Evolutionary conservation across 2,113 vertebrate genomes (phyloP).

Genomic region (Melanerpes formicivorus): DNA sequence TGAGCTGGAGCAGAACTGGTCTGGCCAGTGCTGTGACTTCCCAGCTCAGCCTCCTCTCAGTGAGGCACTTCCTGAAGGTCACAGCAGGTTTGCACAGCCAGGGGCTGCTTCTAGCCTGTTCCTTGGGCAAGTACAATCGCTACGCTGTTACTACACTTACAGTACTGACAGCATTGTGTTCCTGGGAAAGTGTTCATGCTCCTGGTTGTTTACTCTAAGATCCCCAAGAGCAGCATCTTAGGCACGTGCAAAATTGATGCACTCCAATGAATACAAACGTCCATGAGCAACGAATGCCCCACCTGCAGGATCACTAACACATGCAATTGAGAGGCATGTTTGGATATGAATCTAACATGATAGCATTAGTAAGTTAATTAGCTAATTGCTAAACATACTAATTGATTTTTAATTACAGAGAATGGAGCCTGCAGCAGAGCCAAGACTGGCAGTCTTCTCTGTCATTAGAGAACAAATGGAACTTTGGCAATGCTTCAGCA

Average conservation of each 20-base stretch:
- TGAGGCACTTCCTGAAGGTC: too few species aligned
- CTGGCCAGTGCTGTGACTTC: too few species aligned
- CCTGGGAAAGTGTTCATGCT: neutral
- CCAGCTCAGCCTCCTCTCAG: too few species aligned
- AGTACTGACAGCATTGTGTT: neutral
- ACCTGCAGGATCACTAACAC: slow-evolving; percentile 20
- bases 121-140: too few species aligned
- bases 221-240: neutral
- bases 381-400: slow-evolving; percentile 55
- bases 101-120: too few species aligned
- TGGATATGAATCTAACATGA: slow-evolving; percentile 56
- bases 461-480: slow-evolving; percentile 24
- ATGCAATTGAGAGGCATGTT: slow-evolving; percentile 13
- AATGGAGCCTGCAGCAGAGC: neutral
- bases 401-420: slow-evolving; percentile 67
- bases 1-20: too few species aligned
- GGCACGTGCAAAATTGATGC: neutral
- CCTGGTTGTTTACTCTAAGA: neutral
- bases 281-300: neutral
- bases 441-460: slow-evolving; percentile 30
- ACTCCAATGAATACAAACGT: neutral
- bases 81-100: too few species aligned
- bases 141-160: accelerated
- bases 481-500: neutral
- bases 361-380: slow-evolving; percentile 58